These are phyloP conservation scores for Hirtodrosophila duncani DNA, from an alignment of 2,888 invertebrate species.

Conservation along the genomic window DNA sequence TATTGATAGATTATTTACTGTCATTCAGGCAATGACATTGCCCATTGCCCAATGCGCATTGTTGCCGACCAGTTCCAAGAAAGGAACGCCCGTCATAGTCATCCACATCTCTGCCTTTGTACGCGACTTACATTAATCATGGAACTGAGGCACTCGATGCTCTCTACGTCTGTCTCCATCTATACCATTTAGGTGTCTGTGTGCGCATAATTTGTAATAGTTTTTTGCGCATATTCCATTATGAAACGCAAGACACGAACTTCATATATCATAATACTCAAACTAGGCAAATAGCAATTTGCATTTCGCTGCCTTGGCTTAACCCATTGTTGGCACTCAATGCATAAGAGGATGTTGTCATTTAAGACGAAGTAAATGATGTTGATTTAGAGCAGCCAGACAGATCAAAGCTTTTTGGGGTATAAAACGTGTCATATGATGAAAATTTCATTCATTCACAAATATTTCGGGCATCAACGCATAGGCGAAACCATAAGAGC, in stretches of 20 bases:
- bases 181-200: conserved; percentile 7
- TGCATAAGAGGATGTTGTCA: too few relatives aligned
- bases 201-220: conserved; percentile 68
- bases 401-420: too few relatives aligned
- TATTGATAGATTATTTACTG: conserved; percentile 77
- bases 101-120: conserved; percentile 31
- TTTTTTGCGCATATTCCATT: conserved; percentile 43
- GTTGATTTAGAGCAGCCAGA: too few relatives aligned
- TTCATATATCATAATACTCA: conserved; percentile 38
- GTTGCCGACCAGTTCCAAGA: conserved; percentile 52
- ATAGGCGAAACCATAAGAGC: too few relatives aligned
- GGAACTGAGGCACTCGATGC: conserved; percentile 34
- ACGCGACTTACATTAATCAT: conserved; percentile 72
- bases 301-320: too few relatives aligned
- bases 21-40: conserved; percentile 56
- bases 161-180: neutral
- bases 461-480: too few relatives aligned
- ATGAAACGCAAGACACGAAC: conserved; percentile 21
- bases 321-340: too few relatives aligned
- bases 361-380: too few relatives aligned
- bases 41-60: conserved; percentile 48
- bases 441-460: too few relatives aligned
- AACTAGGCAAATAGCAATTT: too few relatives aligned
- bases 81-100: conserved; percentile 52
- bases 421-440: too few relatives aligned